These are phyloP conservation scores for Zaprionus obscuricornis DNA, from an alignment of 2,888 invertebrate genomes.

Conservation along the genomic window DNA sequence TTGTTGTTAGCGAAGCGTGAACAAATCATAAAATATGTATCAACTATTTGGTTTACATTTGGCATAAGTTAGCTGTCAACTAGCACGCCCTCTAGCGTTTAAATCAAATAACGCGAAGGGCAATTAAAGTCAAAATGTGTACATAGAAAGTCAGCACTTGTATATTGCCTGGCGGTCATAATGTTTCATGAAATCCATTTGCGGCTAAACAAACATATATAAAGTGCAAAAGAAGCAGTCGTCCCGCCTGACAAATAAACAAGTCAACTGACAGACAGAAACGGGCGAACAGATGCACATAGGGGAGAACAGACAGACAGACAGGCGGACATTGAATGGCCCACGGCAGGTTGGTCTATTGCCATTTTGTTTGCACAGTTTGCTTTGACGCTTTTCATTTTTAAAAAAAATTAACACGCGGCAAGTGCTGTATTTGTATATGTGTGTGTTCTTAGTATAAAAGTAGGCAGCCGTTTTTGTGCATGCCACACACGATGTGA, in stretches of 20 bases:
- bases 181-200: slow-evolving; percentile 60
- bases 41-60: slow-evolving; percentile 20
- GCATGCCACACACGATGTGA: slow-evolving; percentile 37
- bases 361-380: slow-evolving; percentile 29
- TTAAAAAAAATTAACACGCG: slow-evolving; percentile 49
- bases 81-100: slow-evolving; percentile 9
- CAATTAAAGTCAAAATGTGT: slow-evolving; percentile 57
- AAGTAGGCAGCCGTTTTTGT: slow-evolving; percentile 44
- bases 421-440: not conserved
- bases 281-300: too few relatives aligned
- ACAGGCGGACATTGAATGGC: slow-evolving; percentile 5
- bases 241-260: slow-evolving; percentile 20
- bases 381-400: slow-evolving; percentile 54
- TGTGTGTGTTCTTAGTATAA: slow-evolving; percentile 17
- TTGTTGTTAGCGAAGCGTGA: slow-evolving; percentile 21
- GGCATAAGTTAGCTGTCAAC: slow-evolving; percentile 30
- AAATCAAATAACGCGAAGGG: slow-evolving; percentile 20
- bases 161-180: slow-evolving; percentile 43
- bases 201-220: slow-evolving; percentile 49
- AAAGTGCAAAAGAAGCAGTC: too few relatives aligned
- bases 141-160: slow-evolving; percentile 42
- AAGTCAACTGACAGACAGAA: not conserved
- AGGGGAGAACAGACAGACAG: too few relatives aligned
- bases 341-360: slow-evolving; percentile 35
- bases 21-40: slow-evolving; percentile 45